Base-by-base conservation (phyloP, 2,113 vertebrate genomes). In the Ptychochromis oligacanthus region DNA sequence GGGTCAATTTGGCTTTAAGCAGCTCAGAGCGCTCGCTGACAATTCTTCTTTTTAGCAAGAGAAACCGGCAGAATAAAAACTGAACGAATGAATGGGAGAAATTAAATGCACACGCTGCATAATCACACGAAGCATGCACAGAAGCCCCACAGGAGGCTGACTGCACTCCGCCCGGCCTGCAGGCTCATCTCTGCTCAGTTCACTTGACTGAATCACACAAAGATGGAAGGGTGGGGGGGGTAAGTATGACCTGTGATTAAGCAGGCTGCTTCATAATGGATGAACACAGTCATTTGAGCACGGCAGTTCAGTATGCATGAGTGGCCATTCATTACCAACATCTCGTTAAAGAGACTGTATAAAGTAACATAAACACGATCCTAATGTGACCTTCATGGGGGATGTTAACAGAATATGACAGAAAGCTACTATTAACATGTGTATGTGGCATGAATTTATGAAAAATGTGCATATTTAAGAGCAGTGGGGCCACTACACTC, bases 231-330 rank as follows among this genome's bases (percentile, higher is more conserved):
- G 8, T 7, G 3, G 6, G 9, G 26, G 59, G 70, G 20, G 74
- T 7, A n/a, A n/a, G 64, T 31, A 24, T 80, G 83, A 86, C 81
- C 88, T 75, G 6, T 89, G 82, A 80, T 92, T 87, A 86, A 85
- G 77, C 90, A 88, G 88, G 70, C 90, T 89, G 89, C 85, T 93
- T 86, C 82, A 89, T 89, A 87, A 91, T 84, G 81, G 84, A 91
- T 91, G 90, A 90, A 59, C 70, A 5, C 82, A 43, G 82, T 81
- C 77, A 77, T 88, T 75, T 82, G 75, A 74, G 86, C 87, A 74
- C 74, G 75, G 86, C 75, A 83, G 36, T 79, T 77, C 62, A 58
- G 54, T 24, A 89, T 60, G 88, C 91, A 87, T 24, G 74, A 82
- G 62, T 76, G 84, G 28, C 26, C 17, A 74, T 81, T 88, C 78